These are phyloP conservation scores for Cheumatopsyche charites DNA, from an alignment of 1,140 invertebrate species.

Conservation along the genomic window DNA sequence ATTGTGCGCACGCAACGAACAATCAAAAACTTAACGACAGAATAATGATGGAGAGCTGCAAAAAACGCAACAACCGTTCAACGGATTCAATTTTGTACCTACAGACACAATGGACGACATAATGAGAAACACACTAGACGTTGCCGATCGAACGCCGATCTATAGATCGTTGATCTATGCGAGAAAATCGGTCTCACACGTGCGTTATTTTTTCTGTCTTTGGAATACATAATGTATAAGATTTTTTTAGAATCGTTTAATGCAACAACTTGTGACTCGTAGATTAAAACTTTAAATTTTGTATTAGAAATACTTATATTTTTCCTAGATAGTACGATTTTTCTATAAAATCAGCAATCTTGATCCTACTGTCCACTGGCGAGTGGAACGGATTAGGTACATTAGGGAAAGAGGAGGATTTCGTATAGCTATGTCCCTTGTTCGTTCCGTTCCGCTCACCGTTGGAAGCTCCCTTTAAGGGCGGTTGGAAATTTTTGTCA, in stretches of 20 bases:
- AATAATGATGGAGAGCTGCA: background rate
- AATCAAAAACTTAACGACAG: background rate
- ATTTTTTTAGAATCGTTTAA: too few species aligned
- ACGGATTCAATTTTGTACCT: constrained; percentile 13
- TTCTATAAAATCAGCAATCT: too few species aligned
- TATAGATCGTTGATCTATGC: background rate
- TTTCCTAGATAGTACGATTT: too few species aligned
- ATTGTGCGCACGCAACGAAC: background rate
- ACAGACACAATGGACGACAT: constrained; percentile 16
- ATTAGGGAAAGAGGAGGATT: too few species aligned
- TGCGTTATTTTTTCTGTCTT: background rate
- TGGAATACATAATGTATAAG: background rate
- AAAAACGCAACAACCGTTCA: background rate
- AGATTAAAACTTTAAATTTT: too few species aligned
- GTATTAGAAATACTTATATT: too few species aligned
- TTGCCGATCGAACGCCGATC: constrained; percentile 13
- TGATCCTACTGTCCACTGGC: too few species aligned
- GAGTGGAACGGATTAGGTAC: too few species aligned
- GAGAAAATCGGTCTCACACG: background rate
- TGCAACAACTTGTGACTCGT: too few species aligned
- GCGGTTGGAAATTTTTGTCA: background rate
- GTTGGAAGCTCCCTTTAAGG: too few species aligned
- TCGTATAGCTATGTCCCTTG: too few species aligned
- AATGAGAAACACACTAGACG: constrained; percentile 13
- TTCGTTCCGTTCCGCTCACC: too few species aligned